Conservation (phyloP, 1,140 invertebrate species). For the Carposina sasakii region DNA sequence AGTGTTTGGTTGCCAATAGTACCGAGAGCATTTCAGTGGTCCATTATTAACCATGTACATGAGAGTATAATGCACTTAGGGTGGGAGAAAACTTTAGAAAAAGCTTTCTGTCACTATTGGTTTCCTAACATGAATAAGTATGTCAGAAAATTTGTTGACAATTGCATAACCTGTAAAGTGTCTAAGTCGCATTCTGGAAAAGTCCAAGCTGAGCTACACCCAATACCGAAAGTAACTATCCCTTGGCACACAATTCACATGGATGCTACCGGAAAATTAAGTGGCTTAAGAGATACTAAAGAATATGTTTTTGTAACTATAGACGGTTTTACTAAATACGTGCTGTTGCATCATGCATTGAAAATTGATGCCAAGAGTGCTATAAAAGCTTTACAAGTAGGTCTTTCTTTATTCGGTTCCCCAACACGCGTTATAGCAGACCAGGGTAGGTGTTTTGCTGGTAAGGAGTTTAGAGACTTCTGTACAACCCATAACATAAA, state of each 20-base stretch:
- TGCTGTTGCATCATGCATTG: conserved; percentile 23
- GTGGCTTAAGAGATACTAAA: conserved; percentile 18
- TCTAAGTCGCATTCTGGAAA: conserved; percentile 25
- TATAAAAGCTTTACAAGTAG: conserved; percentile 13
- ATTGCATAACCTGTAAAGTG: conserved; percentile 23
- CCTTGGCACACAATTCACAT: conserved; percentile 29
- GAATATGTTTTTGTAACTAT: conserved; percentile 30
- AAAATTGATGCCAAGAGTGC: conserved; percentile 27
- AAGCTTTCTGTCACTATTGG: conserved; percentile 18
- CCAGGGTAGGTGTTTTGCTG: conserved; percentile 22
- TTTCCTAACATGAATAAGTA: conserved; percentile 15
- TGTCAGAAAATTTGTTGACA: conserved; percentile 22
- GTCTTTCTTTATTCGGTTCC: conserved; percentile 20
- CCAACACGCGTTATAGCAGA: conserved; percentile 24
- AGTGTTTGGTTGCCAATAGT: conserved; percentile 15
- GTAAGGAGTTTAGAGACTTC: conserved; percentile 23
- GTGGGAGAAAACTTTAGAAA: conserved; percentile 34
- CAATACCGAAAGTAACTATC: conserved; percentile 24
- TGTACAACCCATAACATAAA: conserved; percentile 16
- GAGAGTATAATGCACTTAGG: conserved; percentile 33
- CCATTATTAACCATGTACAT: conserved; percentile 17
- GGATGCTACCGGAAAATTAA: conserved; percentile 30
- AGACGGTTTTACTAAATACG: conserved; percentile 46
- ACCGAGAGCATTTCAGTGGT: conserved; percentile 14
- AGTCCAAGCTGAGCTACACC: conserved; percentile 27